Percentiles rank a stretch among this genome's conserved stretches.
Conservation (phyloP, 2,113 vertebrate species). For the Otus sunia region DNA sequence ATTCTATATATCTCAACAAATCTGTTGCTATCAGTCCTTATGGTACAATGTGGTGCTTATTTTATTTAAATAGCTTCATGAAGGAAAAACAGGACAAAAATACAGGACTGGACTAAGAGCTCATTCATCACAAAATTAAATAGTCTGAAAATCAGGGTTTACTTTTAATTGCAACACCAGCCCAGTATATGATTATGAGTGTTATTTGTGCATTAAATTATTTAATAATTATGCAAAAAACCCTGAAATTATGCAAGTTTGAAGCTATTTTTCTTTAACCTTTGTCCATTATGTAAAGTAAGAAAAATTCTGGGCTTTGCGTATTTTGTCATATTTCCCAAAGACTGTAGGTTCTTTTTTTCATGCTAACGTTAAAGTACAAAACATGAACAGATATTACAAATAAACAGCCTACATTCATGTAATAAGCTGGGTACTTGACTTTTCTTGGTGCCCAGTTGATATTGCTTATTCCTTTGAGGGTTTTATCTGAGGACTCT, state of each 20-base stretch:
- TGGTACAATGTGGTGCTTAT: not conserved
- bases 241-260: slow-evolving; percentile 1
- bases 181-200: not conserved
- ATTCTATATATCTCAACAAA: not conserved
- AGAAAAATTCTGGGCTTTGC: not conserved
- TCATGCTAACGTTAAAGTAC: not conserved
- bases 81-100: not conserved
- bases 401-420: not conserved
- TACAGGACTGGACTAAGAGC: not conserved
- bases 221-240: slow-evolving; percentile 18
- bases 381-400: not conserved
- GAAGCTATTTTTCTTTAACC: slow-evolving; percentile 23
- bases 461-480: not conserved
- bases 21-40: not conserved
- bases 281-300: not conserved
- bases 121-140: slow-evolving; percentile 3
- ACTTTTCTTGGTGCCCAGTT: not conserved
- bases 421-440: not conserved
- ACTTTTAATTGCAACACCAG: not conserved
- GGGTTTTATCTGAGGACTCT: not conserved
- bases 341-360: not conserved
- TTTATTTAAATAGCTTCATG: not conserved
- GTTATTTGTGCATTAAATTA: slow-evolving; percentile 18
- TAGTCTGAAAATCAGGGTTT: not conserved
- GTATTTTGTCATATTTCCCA: not conserved